Evolutionary conservation across 2,797 vertebrate genomes (phyloP).

Genomic region (Sebastes matsubarae): DNA sequence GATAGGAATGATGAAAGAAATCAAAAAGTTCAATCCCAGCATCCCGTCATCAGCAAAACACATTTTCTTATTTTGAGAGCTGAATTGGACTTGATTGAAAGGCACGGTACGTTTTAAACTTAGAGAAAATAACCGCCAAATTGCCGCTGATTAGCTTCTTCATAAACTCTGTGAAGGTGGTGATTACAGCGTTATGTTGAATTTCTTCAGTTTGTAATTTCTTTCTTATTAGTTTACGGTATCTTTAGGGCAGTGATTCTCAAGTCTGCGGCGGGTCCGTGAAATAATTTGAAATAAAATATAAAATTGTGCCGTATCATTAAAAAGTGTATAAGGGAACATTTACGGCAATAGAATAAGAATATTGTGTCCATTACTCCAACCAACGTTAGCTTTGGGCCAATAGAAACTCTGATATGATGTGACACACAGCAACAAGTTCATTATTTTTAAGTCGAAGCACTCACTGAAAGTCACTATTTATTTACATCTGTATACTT

Average conservation of each 20-base stretch:
- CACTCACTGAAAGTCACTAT: too few species aligned
- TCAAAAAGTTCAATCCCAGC: not conserved
- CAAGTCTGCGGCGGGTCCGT: too few species aligned
- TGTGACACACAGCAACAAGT: too few species aligned
- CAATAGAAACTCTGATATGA: too few species aligned
- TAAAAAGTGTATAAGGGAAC: too few species aligned
- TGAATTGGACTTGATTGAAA: constrained; percentile 17
- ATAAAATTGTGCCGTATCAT: too few species aligned
- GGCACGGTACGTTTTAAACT: not conserved
- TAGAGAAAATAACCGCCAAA: not conserved
- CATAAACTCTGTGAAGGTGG: not conserved
- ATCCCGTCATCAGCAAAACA: not conserved
- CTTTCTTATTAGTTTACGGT: not conserved
- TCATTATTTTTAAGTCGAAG: too few species aligned
- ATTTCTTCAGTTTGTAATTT: not conserved
- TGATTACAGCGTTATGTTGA: not conserved
- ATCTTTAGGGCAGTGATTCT: not conserved
- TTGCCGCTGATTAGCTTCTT: constrained; percentile 10
- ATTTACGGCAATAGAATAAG: too few species aligned
- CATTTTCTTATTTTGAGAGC: not conserved
- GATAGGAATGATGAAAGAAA: not conserved
- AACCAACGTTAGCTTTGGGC: too few species aligned
- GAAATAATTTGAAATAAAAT: too few species aligned
- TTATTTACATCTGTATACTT: too few species aligned
- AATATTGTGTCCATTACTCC: too few species aligned